A percentile compares a stretch with the other conserved stretches of the same genome.
Evolutionary conservation across 2,888 invertebrate genomes (phyloP).

Genomic region (Kuschelorhynchus macadamiae): DNA sequence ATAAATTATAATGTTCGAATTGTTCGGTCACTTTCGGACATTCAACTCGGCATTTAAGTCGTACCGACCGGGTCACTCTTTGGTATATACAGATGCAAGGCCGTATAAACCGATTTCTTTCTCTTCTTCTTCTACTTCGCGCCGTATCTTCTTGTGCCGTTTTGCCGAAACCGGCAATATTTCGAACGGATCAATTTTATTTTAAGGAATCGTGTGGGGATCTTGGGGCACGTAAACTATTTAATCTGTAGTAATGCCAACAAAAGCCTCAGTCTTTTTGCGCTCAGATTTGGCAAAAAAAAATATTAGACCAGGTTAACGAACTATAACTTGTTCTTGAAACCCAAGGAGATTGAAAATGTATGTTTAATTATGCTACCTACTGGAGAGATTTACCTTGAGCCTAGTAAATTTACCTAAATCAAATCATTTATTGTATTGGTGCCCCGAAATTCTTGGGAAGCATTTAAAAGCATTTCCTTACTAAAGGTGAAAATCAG

Average conservation of each 20-base stretch:
- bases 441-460: too few species aligned
- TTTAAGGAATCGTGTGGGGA: conserved; percentile 13
- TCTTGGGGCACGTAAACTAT: conserved; percentile 17
- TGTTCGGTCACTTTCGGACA: conserved; percentile 60
- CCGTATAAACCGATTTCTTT: conserved; percentile 54
- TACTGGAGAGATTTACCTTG: too few species aligned
- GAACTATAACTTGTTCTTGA: too few species aligned
- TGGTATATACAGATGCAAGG: conserved; percentile 58
- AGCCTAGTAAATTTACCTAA: too few species aligned
- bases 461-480: too few species aligned
- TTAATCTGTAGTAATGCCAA: not conserved
- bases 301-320: too few species aligned
- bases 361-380: too few species aligned
- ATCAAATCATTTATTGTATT: too few species aligned
- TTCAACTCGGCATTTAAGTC: conserved; percentile 60
- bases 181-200: conserved; percentile 23
- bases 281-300: too few species aligned
- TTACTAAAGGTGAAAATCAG: too few species aligned
- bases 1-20: conserved; percentile 59
- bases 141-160: conserved; percentile 45
- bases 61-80: conserved; percentile 59
- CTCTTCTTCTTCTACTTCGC: conserved; percentile 48
- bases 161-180: conserved; percentile 45
- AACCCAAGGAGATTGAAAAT: too few species aligned
- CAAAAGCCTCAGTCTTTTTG: not conserved